Evolutionary conservation across 1,140 invertebrate genomes (phyloP).

Genomic region (Dreissena polymorpha): DNA sequence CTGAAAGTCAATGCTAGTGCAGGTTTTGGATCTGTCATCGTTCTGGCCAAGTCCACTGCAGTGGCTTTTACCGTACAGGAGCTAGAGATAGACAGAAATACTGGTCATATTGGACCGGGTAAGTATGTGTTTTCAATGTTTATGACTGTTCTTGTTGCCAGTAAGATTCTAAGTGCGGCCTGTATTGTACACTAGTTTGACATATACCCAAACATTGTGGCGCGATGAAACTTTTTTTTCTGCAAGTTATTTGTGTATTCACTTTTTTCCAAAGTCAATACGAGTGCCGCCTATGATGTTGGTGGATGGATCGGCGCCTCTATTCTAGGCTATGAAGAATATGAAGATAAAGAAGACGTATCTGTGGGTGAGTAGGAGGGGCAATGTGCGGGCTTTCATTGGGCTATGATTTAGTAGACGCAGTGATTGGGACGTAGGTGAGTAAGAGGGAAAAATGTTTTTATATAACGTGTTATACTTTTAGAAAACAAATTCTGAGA

Average conservation of each 20-base stretch:
- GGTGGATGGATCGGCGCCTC: slow-evolving; percentile 26
- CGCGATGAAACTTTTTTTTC: too few species aligned
- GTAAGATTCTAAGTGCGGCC: not conserved
- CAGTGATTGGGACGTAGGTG: too few species aligned
- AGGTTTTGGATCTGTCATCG: slow-evolving; percentile 8
- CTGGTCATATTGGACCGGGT: slow-evolving; percentile 21
- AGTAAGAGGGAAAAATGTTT: too few species aligned
- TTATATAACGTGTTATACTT: not conserved
- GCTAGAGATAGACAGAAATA: slow-evolving; percentile 31
- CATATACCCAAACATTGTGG: not conserved
- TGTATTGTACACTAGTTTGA: not conserved
- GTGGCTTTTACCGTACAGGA: slow-evolving; percentile 44
- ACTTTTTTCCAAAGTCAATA: not conserved
- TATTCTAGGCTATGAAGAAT: slow-evolving; percentile 31
- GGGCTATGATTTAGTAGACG: too few species aligned
- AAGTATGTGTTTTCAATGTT: slow-evolving; percentile 1
- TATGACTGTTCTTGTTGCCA: too few species aligned
- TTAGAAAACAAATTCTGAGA: too few species aligned
- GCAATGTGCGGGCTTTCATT: too few species aligned
- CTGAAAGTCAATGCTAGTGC: not conserved
- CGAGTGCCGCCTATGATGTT: too few species aligned
- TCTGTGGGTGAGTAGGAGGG: not conserved
- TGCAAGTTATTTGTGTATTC: too few species aligned
- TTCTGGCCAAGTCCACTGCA: slow-evolving; percentile 4
- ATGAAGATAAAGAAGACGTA: not conserved